phyloP scores from a whole-genome alignment of 2,888 invertebrate species.

The Ctenicera cuprea region DNA sequence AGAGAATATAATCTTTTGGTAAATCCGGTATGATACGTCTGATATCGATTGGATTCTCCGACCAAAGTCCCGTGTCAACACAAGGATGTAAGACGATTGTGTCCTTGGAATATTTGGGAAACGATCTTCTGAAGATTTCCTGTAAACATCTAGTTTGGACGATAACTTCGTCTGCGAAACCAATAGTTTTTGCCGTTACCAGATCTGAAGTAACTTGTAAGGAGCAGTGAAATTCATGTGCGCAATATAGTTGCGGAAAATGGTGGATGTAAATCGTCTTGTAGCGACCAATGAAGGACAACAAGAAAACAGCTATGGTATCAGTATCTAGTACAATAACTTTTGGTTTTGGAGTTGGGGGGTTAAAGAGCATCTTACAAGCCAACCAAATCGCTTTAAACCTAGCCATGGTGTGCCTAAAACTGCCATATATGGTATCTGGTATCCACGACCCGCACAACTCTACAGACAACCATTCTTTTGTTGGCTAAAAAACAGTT shows the following conservation, averaged over 20 bases:
- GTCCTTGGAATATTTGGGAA: conserved; percentile 59
- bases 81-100: conserved; percentile 64
- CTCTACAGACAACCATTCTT: conserved; percentile 38
- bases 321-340: conserved; percentile 65
- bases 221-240: conserved; percentile 61
- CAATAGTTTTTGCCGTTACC: conserved; percentile 64
- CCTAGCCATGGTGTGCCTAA: conserved; percentile 55
- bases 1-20: conserved; percentile 62
- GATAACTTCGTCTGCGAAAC: conserved; percentile 66
- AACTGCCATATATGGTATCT: conserved; percentile 60
- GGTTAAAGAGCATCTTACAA: conserved; percentile 61
- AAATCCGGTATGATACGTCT: conserved; percentile 67
- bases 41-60: conserved; percentile 63
- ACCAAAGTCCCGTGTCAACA: conserved; percentile 67
- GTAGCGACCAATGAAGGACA: conserved; percentile 63
- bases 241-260: conserved; percentile 58
- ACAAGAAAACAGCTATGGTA: conserved; percentile 62
- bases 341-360: conserved; percentile 63
- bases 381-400: conserved; percentile 65
- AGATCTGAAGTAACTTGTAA: conserved; percentile 62
- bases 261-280: conserved; percentile 65
- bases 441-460: conserved; percentile 66
- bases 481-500: conserved; percentile 18
- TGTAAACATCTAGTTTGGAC: conserved; percentile 65
- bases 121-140: conserved; percentile 65